Percentiles rank a stretch among this genome's conserved stretches.
These are phyloP conservation scores for Motacilla tschutschensis DNA, from an alignment of 2,113 vertebrate species.

Conservation along the genomic window DNA sequence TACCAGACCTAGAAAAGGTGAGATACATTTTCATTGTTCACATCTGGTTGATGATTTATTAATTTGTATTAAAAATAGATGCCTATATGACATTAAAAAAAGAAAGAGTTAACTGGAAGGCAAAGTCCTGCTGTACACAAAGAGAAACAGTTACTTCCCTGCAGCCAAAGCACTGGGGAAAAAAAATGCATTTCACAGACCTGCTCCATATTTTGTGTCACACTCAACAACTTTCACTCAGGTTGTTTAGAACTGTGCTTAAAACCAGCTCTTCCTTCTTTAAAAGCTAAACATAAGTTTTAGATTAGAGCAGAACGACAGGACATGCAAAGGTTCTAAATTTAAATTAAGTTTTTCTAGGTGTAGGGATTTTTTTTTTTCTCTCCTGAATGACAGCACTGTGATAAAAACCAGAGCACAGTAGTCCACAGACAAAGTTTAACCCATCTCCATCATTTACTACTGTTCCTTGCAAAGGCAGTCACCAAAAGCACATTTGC, in stretches of 20 bases:
- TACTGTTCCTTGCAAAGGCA: not conserved
- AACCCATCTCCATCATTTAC: slow-evolving; percentile 18
- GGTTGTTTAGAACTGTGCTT: not conserved
- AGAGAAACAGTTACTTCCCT: not conserved
- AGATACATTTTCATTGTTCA: not conserved
- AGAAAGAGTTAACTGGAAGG: not conserved
- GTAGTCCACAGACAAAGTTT: not conserved
- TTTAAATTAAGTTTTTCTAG: slow-evolving; percentile 17
- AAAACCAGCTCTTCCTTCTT: not conserved
- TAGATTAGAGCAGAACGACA: not conserved
- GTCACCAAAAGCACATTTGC: not conserved
- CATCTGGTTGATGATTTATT: not conserved
- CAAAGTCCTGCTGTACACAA: not conserved
- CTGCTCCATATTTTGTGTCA: not conserved
- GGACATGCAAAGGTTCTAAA: slow-evolving; percentile 9
- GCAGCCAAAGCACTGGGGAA: not conserved
- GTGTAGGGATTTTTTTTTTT: not conserved
- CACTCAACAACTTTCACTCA: not conserved
- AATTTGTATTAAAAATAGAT: not conserved
- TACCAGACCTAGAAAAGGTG: not conserved
- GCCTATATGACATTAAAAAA: not conserved
- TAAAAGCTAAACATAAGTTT: not conserved
- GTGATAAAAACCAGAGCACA: slow-evolving; percentile 25
- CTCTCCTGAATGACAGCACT: not conserved
- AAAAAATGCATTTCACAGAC: not conserved